Evolutionary conservation across 1,140 invertebrate genomes (phyloP), one percentile per base, ranked within the genome.

Genomic region (Phymorhynchus buccinoides): DNA sequence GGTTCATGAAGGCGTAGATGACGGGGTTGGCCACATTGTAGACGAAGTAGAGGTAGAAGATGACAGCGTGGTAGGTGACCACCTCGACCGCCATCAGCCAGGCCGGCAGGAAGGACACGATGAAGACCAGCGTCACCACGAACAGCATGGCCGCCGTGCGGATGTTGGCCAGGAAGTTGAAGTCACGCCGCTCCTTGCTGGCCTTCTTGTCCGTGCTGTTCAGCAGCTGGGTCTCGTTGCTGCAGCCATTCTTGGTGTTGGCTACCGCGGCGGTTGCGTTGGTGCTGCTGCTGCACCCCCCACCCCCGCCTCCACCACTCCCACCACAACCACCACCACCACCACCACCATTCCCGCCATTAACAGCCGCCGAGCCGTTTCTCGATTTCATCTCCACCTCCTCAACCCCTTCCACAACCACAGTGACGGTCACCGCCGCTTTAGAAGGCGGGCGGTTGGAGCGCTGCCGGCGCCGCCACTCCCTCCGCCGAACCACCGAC

Each of bases 1-100:
- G 88, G 85, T 93, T 93, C 87, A 93, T 92, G 84, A 93, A 92
- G 14, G 91, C 91, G 83, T 92, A 93, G 62, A 93, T 92, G 16
- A 92, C 87, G 4, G 92, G 92, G 86, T 93, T 93, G 30, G 91
- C 92, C 22, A 92, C 90, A 83, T 92, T 92, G 85, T 93, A 91
- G 37, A 89, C 85, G 77, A 91, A 93, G 84, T 93, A 92, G 86
- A 90, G 88, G 86, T 93, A 93, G 86, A 92, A 93, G 7, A 92
- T 78, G 68, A 92, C 84, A 27, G 88, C 88, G 42, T 91, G 88
- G 71, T 85, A 89, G 0, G 83, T 80, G 9, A 92, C 87, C 0
- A 92, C 37, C 37, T 87, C 75, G 35, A 88, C 86, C 16, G 91
- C 89, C 91, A 92, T 92, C n/a, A 93, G 85, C 89, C 90, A 92